Evolutionary conservation across 2,113 vertebrate genomes (phyloP), one percentile per base, ranked within the genome.

Genomic region (Salvelinus sp.): DNA sequence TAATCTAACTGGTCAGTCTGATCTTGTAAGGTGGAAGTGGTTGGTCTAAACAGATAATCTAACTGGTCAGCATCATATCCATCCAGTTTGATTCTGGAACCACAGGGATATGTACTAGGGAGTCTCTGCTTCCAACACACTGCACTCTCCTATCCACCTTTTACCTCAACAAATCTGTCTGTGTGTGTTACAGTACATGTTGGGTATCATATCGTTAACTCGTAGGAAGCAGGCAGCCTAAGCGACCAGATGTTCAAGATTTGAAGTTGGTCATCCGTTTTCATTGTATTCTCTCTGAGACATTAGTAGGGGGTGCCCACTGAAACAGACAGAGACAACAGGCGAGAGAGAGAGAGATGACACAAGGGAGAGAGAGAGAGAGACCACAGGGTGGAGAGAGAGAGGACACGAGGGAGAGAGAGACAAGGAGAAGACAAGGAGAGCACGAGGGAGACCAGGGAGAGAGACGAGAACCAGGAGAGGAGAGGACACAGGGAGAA

Each of bases 231-330:
- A 99, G 93, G 88, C 97, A 99, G 91, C 97, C 98, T 92, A 99
- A 99, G 93, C 82, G 98, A 99, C 98, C 98, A 99, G 95, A 99
- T 98, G 93, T 99, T 99, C 98, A n/a, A n/a, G 98, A 99, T 89
- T 99, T 99, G 93, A 99, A 99, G 95, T 99, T 99, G 93, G n/a
- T n/a, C 99, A 99, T 89, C 97, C 96, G 2, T 96, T 97, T 94
- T 99, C 97, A 9, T 98, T 98, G 98, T 93, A 99, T 98, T 91
- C 97, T 96, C 93, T 99, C 98, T 0, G 97, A 82, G 97, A 98
- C 97, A 99, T 99, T 99, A 99, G 93, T 99, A 99, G 2, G 97
- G 97, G 57, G 98, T 99, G 92, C 97, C 97, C 93, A 99, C 98
- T 99, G 94, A 60, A 94, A 91, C 78, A 91, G 23, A 85, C 79